A percentile compares a stretch with the other conserved stretches of the same genome.
phyloP scores from a whole-genome alignment of 2,888 invertebrate genomes.

The Scaptomyza flava region DNA sequence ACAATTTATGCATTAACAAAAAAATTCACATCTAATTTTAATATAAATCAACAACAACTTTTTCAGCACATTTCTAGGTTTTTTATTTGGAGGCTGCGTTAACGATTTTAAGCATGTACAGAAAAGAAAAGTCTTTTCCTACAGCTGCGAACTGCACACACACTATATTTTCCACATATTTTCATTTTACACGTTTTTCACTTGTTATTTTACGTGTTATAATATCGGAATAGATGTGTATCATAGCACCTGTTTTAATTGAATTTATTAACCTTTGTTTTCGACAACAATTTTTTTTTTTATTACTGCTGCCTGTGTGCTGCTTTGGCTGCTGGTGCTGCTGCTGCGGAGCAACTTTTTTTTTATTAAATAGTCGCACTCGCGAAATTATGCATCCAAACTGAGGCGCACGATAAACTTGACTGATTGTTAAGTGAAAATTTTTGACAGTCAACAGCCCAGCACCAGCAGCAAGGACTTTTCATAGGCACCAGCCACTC shows the following conservation, averaged over 20 bases:
- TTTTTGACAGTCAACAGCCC: conserved; percentile 72
- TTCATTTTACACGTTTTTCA: conserved; percentile 20
- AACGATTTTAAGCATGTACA: conserved; percentile 50
- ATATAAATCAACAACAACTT: conserved; percentile 46
- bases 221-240: conserved; percentile 3
- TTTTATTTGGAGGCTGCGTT: conserved; percentile 46
- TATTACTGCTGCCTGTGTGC: conserved; percentile 21
- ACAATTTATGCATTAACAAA: conserved; percentile 52
- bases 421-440: conserved; percentile 74
- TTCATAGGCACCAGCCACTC: conserved; percentile 34
- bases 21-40: conserved; percentile 53
- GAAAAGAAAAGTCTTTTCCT: conserved; percentile 40
- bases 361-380: conserved; percentile 34
- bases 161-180: background rate
- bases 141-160: conserved; percentile 24
- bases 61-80: background rate
- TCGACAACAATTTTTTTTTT: conserved; percentile 23
- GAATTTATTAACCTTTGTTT: conserved; percentile 40
- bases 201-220: background rate
- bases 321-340: conserved; percentile 37
- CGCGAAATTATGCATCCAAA: conserved; percentile 57
- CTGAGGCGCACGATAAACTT: conserved; percentile 78
- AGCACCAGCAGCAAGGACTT: conserved; percentile 58
- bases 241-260: conserved; percentile 12
- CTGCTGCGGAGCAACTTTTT: conserved; percentile 42